phyloP scores from a whole-genome alignment of 2,888 invertebrate genomes.

The Sthenelais limicola region DNA sequence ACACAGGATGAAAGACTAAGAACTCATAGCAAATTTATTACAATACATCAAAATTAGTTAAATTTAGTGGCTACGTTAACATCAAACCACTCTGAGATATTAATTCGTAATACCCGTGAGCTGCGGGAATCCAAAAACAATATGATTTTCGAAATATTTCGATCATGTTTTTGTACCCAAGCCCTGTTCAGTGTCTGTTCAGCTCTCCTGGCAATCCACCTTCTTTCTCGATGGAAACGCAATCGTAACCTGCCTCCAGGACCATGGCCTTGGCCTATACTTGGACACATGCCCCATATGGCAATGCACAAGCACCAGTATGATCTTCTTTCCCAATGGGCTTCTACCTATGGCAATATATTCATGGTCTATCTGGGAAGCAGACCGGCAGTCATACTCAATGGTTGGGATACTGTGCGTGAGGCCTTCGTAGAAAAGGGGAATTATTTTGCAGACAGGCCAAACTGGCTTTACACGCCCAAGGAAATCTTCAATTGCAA shows the following conservation, averaged over 20 bases:
- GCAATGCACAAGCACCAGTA: constrained; percentile 33
- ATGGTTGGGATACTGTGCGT: constrained; percentile 15
- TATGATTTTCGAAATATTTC: no score
- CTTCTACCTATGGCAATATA: constrained; percentile 10
- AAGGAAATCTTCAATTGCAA: constrained; percentile 29
- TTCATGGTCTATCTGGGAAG: constrained; percentile 32
- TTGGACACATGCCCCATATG: constrained; percentile 24
- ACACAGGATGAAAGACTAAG: no score
- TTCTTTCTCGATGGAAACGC: constrained; percentile 21
- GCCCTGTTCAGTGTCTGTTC: not conserved
- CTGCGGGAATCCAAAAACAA: no score
- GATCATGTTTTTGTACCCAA: no score
- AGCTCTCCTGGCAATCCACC: constrained; percentile 2
- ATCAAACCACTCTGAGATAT: no score
- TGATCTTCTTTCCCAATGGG: constrained; percentile 12
- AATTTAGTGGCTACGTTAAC: no score
- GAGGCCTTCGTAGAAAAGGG: constrained; percentile 31
- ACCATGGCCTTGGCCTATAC: constrained; percentile 18
- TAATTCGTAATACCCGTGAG: no score
- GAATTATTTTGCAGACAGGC: constrained; percentile 27
- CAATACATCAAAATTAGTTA: no score
- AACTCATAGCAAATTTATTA: no score
- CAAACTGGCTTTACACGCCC: constrained; percentile 33
- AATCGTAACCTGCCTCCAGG: constrained; percentile 18
- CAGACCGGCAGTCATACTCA: constrained; percentile 14